phyloP scores from a whole-genome alignment of 2,888 invertebrate species.

The Automeris io region DNA sequence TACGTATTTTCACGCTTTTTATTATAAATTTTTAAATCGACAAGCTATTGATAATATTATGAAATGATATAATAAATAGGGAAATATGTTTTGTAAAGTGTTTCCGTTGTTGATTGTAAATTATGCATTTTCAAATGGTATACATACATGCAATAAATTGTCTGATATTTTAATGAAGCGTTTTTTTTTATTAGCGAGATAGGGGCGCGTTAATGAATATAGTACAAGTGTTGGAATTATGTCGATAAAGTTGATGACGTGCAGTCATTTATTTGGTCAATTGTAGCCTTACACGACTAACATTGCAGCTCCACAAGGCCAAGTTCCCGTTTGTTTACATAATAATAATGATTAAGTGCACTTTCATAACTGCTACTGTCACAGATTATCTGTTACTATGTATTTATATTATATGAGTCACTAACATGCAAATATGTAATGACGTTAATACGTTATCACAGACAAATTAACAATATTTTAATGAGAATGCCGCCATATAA shows the following conservation, averaged over 20 bases:
- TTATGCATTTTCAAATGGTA: slow-evolving; percentile 72
- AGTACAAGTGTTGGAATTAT: slow-evolving; percentile 29
- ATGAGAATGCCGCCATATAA: slow-evolving; percentile 64
- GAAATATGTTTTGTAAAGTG: slow-evolving; percentile 62
- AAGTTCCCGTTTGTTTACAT: slow-evolving; percentile 71
- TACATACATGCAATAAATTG: slow-evolving; percentile 69
- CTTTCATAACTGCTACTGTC: slow-evolving; percentile 74
- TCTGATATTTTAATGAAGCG: slow-evolving; percentile 61
- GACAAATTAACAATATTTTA: slow-evolving; percentile 57
- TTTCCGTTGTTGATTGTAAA: slow-evolving; percentile 74
- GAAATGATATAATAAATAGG: slow-evolving; percentile 44
- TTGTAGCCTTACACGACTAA: slow-evolving; percentile 75
- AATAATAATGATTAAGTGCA: slow-evolving; percentile 68
- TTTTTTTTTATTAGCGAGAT: slow-evolving; percentile 56
- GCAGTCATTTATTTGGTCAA: slow-evolving; percentile 59
- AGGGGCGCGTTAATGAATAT: slow-evolving; percentile 40
- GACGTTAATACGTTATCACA: slow-evolving; percentile 62
- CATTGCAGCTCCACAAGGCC: slow-evolving; percentile 76
- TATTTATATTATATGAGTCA: slow-evolving; percentile 77
- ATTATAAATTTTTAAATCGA: slow-evolving; percentile 50
- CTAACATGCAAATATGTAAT: slow-evolving; percentile 78
- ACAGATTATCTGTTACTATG: slow-evolving; percentile 73
- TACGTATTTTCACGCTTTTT: slow-evolving; percentile 68
- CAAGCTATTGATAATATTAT: slow-evolving; percentile 62
- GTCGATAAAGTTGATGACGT: slow-evolving; percentile 75